phyloP scores from a whole-genome alignment of 1,140 invertebrate genomes.

The Helicorthomorpha holstii region DNA sequence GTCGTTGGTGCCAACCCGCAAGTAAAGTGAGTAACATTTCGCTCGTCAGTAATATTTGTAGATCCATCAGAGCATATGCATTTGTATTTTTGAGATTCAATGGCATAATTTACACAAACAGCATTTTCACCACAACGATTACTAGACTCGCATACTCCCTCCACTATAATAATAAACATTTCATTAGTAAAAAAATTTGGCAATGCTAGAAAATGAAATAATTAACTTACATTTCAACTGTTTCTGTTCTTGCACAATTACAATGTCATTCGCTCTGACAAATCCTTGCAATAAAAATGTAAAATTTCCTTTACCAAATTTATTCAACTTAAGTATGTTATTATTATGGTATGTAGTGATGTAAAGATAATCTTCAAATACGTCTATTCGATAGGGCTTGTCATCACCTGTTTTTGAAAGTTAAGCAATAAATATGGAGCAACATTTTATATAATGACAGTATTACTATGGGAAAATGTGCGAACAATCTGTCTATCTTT shows the following conservation, averaged over 20 bases:
- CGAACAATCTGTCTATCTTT: constrained; percentile 40
- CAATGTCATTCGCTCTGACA: constrained; percentile 38
- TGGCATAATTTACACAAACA: constrained; percentile 11
- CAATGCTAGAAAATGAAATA: neutral
- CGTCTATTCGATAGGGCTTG: constrained; percentile 46
- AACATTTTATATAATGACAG: constrained; percentile 6
- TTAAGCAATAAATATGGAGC: neutral
- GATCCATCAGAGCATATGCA: constrained; percentile 16
- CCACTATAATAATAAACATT: no score
- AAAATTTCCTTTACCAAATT: constrained; percentile 41
- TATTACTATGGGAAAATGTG: constrained; percentile 30
- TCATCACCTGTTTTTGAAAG: constrained; percentile 20
- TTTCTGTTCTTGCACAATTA: constrained; percentile 47
- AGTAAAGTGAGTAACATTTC: neutral
- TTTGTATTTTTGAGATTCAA: constrained; percentile 8
- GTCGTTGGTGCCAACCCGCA: neutral
- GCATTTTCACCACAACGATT: neutral
- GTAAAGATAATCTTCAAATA: constrained; percentile 54
- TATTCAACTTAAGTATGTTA: constrained; percentile 45
- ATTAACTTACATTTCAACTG: constrained; percentile 32
- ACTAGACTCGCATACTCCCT: no score
- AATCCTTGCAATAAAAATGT: constrained; percentile 36
- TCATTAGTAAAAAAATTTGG: neutral
- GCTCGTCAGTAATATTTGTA: neutral
- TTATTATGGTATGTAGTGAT: constrained; percentile 43